Percentiles rank a stretch among this genome's conserved stretches.
phyloP scores from a whole-genome alignment of 2,797 vertebrate genomes.

The Gouania willdenowi region DNA sequence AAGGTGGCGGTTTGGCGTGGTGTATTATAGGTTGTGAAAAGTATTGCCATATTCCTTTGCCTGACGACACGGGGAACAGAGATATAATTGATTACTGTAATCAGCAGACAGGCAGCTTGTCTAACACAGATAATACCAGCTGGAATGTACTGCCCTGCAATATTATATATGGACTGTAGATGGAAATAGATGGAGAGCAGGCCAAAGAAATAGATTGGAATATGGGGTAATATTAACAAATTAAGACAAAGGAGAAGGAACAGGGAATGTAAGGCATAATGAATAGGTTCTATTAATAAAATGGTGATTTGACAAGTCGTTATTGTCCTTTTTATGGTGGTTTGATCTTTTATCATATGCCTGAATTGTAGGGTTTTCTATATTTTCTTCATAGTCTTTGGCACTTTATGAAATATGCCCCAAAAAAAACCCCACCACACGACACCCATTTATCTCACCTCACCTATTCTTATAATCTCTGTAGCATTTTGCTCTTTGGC shows the following conservation, averaged over 20 bases:
- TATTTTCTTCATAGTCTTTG: conserved; percentile 30
- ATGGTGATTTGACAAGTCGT: conserved; percentile 45
- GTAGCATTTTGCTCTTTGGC: conserved; percentile 38
- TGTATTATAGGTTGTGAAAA: conserved; percentile 18
- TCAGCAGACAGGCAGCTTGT: conserved; percentile 56
- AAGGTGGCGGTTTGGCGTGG: conserved; percentile 7
- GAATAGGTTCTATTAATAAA: conserved; percentile 52
- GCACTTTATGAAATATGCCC: conserved; percentile 45
- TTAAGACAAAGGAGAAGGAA: conserved; percentile 32
- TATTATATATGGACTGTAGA: conserved; percentile 40
- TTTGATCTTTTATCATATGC: conserved; percentile 39
- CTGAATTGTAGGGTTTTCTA: conserved; percentile 26
- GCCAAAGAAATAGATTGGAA: conserved; percentile 8
- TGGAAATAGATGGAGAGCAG: conserved; percentile 28
- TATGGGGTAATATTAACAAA: conserved; percentile 23
- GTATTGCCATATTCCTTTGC: conserved; percentile 18
- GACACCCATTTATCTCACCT: conserved; percentile 46
- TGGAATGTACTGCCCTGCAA: conserved; percentile 40
- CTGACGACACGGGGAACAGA: conserved; percentile 37
- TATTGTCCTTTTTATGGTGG: conserved; percentile 36
- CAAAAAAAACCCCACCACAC: conserved; percentile 14
- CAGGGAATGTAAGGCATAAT: conserved; percentile 37
- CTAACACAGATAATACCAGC: conserved; percentile 55
- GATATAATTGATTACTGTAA: conserved; percentile 64
- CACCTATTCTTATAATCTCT: conserved; percentile 41